A percentile compares a stretch with the other conserved stretches of the same genome.
phyloP scores from a whole-genome alignment of 2,888 invertebrate species.

The Eupithecia tripunctaria region DNA sequence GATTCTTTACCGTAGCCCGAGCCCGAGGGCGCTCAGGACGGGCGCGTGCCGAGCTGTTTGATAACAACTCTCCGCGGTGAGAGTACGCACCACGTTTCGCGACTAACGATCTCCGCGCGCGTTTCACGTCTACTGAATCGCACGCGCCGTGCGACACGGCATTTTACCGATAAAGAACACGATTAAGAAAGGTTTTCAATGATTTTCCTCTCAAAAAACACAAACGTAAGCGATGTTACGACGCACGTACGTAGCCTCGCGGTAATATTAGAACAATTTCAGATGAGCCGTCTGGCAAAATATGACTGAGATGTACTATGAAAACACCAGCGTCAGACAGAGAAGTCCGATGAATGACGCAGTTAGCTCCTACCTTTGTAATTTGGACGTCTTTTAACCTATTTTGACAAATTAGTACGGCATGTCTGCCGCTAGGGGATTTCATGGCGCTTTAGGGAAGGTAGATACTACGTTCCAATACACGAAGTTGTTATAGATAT shows the following conservation, averaged over 20 bases:
- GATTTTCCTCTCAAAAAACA: conserved; percentile 64
- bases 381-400: conserved; percentile 68
- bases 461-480: conserved; percentile 57
- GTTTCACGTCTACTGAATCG: conserved; percentile 69
- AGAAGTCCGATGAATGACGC: conserved; percentile 55
- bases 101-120: conserved; percentile 52
- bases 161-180: conserved; percentile 61
- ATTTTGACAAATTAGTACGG: conserved; percentile 81
- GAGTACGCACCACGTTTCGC: conserved; percentile 63
- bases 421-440: conserved; percentile 75
- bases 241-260: conserved; percentile 78
- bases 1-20: conserved; percentile 53
- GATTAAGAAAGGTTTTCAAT: conserved; percentile 49
- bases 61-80: conserved; percentile 68
- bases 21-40: conserved; percentile 13
- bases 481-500: conserved; percentile 1
- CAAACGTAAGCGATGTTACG: conserved; percentile 70
- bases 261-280: conserved; percentile 55
- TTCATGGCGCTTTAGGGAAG: conserved; percentile 55
- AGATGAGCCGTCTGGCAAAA: conserved; percentile 56
- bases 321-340: conserved; percentile 50
- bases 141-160: conserved; percentile 59
- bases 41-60: conserved; percentile 62
- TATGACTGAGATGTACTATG: conserved; percentile 41
- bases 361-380: conserved; percentile 42